Conservation (phyloP, 2,888 invertebrate genomes). For the Erynnis tages region DNA sequence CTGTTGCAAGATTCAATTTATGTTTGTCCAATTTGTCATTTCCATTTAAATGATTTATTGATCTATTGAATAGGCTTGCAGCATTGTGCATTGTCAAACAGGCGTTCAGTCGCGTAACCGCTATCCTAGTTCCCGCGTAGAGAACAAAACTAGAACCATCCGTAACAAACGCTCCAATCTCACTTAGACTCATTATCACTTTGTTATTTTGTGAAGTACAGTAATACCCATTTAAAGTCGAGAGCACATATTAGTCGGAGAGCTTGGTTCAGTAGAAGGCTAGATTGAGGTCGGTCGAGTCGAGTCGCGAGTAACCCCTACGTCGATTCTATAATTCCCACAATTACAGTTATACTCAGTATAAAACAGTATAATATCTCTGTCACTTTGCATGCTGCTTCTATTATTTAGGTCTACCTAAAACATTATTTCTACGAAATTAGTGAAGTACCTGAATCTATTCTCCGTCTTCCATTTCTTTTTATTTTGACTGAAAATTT, state of each 20-base stretch:
- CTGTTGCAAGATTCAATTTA: slow-evolving; percentile 61
- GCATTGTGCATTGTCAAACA: slow-evolving; percentile 68
- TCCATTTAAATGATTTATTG: slow-evolving; percentile 10
- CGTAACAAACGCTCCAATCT: slow-evolving; percentile 70
- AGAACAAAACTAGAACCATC: slow-evolving; percentile 66
- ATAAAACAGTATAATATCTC: slow-evolving; percentile 59
- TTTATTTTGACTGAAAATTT: slow-evolving; percentile 31
- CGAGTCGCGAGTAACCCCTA: slow-evolving; percentile 65
- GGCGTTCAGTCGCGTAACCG: slow-evolving; percentile 76
- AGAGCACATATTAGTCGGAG: slow-evolving; percentile 75
- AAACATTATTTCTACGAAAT: slow-evolving; percentile 48
- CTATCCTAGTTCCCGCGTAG: slow-evolving; percentile 78
- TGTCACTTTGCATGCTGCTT: slow-evolving; percentile 79
- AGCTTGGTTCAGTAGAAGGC: slow-evolving; percentile 77
- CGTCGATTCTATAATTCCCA: slow-evolving; percentile 66
- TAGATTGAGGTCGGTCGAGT: slow-evolving; percentile 72
- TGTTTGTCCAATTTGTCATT: slow-evolving; percentile 14
- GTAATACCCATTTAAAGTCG: slow-evolving; percentile 67
- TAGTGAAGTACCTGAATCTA: slow-evolving; percentile 41
- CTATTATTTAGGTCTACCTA: slow-evolving; percentile 66
- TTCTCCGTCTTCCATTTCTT: slow-evolving; percentile 21
- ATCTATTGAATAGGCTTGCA: slow-evolving; percentile 52
- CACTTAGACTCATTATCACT: slow-evolving; percentile 76
- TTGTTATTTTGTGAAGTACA: slow-evolving; percentile 62
- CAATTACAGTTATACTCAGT: slow-evolving; percentile 70